A percentile compares a stretch with the other conserved stretches of the same genome.
Evolutionary conservation across 2,113 vertebrate species (phyloP).

Genomic region (Aptenodytes patagonicus): DNA sequence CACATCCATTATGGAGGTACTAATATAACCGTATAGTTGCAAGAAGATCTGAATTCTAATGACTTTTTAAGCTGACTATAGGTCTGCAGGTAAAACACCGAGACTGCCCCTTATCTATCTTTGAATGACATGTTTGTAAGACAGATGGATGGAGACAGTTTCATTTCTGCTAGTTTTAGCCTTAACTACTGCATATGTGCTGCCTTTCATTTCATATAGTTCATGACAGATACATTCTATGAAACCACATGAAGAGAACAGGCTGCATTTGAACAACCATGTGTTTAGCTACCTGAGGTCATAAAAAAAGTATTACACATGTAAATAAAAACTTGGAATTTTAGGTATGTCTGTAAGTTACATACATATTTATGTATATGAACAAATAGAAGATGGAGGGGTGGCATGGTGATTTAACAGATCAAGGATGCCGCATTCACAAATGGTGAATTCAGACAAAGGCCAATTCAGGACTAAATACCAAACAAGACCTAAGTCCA

Average conservation of each 20-base stretch:
- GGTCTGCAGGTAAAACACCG: neutral
- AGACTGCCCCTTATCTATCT: neutral
- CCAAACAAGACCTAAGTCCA: neutral
- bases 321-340: neutral
- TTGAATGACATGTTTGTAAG: neutral
- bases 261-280: neutral
- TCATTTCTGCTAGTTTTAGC: neutral
- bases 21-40: neutral
- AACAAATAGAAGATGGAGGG: neutral
- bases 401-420: neutral
- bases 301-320: neutral
- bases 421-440: neutral
- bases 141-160: neutral
- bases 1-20: neutral
- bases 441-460: neutral
- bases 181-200: neutral
- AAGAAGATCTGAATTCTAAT: neutral
- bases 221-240: neutral
- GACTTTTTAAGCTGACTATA: neutral
- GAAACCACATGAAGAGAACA: neutral
- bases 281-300: neutral
- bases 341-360: neutral
- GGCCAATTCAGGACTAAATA: neutral
- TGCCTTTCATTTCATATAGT: neutral
- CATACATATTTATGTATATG: neutral